Percentiles rank a stretch among this genome's conserved stretches.
Conservation (phyloP, 2,113 vertebrate genomes). For the Zosterops hypoxanthus region DNA sequence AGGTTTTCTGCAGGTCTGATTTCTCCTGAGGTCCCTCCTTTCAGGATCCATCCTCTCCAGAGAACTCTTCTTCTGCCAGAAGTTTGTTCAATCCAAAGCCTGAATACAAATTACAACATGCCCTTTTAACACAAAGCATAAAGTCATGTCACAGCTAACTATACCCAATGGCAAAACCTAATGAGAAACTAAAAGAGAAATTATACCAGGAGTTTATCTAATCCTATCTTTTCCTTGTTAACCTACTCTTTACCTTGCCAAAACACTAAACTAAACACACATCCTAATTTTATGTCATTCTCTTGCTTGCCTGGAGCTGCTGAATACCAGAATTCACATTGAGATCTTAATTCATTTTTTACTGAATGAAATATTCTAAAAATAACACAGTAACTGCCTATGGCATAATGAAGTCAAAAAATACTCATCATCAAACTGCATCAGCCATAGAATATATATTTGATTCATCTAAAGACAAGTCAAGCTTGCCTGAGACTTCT, state of each 20-base stretch:
- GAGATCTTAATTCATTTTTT: background rate
- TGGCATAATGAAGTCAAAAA: background rate
- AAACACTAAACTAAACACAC: background rate
- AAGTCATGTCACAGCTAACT: background rate
- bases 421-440: background rate
- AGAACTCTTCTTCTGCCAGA: background rate
- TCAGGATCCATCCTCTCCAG: background rate
- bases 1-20: background rate
- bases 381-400: background rate
- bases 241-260: background rate
- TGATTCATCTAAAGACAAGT: background rate
- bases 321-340: background rate
- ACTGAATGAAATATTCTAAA: background rate
- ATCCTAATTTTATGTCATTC: background rate
- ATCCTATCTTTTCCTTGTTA: background rate
- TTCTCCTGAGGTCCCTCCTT: background rate
- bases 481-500: background rate
- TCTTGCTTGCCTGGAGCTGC: background rate
- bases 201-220: background rate
- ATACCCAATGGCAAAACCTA: slow-evolving; percentile 7
- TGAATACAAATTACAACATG: background rate
- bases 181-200: slow-evolving; percentile 39
- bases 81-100: background rate
- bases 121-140: background rate
- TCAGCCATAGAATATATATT: background rate